Conservation (phyloP, 2,113 vertebrate species). For the Erythrolamprus reginae region DNA sequence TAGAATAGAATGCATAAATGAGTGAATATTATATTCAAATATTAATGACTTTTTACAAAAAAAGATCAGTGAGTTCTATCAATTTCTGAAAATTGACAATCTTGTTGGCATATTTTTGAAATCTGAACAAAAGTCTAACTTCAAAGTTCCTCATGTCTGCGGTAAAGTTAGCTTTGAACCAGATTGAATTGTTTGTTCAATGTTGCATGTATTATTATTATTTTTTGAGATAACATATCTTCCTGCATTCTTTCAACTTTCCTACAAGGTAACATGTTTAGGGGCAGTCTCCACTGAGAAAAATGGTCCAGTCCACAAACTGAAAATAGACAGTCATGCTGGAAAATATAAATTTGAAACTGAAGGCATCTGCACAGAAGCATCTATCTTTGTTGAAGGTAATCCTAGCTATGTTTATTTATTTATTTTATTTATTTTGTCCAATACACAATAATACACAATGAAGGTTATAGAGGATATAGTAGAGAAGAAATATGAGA, state of each 20-base stretch:
- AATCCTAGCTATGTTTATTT: slow-evolving; percentile 28
- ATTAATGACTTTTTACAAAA: neutral
- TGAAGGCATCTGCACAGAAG: slow-evolving; percentile 61
- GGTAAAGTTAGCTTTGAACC: neutral
- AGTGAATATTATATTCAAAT: neutral
- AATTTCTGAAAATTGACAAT: neutral
- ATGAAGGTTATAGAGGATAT: too few species aligned
- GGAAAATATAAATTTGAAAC: slow-evolving; percentile 81
- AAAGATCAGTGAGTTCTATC: neutral
- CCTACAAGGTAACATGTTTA: slow-evolving; percentile 68
- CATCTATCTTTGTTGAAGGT: slow-evolving; percentile 61
- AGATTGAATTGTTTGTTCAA: neutral
- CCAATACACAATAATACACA: too few species aligned
- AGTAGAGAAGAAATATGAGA: too few species aligned
- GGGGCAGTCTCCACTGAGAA: slow-evolving; percentile 71
- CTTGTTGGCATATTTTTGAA: neutral
- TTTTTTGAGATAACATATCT: neutral
- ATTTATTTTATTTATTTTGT: too few species aligned
- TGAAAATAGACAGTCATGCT: slow-evolving; percentile 69
- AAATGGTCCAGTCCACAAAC: slow-evolving; percentile 70
- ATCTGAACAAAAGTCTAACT: neutral
- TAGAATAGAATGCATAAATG: neutral
- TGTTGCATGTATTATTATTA: neutral
- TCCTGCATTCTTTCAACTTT: slow-evolving; percentile 11
- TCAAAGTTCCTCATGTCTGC: neutral